Percentiles rank a stretch among this genome's conserved stretches.
Conservation (phyloP, 2,888 invertebrate genomes). For the Brachyptera risi region DNA sequence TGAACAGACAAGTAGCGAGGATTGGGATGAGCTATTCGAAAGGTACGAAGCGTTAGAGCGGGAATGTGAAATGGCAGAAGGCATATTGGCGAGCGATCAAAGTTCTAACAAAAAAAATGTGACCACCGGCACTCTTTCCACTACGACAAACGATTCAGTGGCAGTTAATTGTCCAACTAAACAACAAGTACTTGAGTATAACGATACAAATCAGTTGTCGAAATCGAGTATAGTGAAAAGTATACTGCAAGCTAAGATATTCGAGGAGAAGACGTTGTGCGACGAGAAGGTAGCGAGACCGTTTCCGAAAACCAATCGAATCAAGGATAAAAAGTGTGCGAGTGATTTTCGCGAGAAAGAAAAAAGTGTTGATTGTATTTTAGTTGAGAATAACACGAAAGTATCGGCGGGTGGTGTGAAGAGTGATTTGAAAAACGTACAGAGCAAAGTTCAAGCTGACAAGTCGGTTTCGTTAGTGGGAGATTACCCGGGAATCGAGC, state of each 20-base stretch:
- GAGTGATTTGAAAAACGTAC: too few species aligned
- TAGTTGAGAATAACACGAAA: too few species aligned
- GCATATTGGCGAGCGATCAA: background rate
- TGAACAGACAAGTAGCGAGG: background rate
- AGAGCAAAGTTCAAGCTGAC: too few species aligned
- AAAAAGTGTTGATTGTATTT: too few species aligned
- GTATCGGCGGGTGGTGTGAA: too few species aligned
- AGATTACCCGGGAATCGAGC: too few species aligned
- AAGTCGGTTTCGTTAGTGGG: too few species aligned
- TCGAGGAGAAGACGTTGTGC: slow-evolving; percentile 10
- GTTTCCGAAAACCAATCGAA: background rate
- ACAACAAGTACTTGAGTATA: background rate
- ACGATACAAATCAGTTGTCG: background rate
- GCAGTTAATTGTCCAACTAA: background rate
- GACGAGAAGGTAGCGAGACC: background rate
- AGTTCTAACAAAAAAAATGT: background rate
- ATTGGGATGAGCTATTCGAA: slow-evolving; percentile 24
- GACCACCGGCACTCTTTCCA: background rate
- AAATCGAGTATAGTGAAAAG: slow-evolving; percentile 1
- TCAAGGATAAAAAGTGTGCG: background rate
- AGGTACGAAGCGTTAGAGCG: slow-evolving; percentile 27
- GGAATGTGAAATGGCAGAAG: slow-evolving; percentile 12
- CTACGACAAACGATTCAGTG: background rate
- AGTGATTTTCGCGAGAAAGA: slow-evolving; percentile 25
- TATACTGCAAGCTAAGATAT: slow-evolving; percentile 14